Base-by-base conservation (phyloP, 2,888 invertebrate genomes). In the Phlogophora meticulosa region DNA sequence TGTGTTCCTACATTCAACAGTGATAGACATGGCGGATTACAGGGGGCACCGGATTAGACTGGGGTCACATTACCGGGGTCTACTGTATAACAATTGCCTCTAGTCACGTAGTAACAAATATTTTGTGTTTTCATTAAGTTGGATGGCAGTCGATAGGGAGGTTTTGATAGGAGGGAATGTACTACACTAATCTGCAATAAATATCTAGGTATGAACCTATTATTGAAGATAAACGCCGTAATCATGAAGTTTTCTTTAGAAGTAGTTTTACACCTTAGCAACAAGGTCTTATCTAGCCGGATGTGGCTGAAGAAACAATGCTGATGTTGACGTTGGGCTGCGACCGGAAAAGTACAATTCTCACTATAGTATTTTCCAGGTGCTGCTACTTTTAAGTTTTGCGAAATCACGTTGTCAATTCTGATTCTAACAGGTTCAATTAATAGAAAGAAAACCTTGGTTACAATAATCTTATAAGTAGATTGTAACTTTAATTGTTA, bases 51-150 rank as follows among this genome's bases (percentile, higher is more conserved):
- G n/a, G n/a, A n/a, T n/a, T n/a, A n/a, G n/a, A n/a, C n/a, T n/a
- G n/a, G n/a, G n/a, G n/a, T n/a, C n/a, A n/a, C n/a, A n/a, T n/a
- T n/a, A n/a, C n/a, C n/a, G n/a, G n/a, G n/a, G n/a, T n/a, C n/a
- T n/a, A n/a, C n/a, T n/a, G n/a, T n/a, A 38, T 20, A 57, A 32
- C 32, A 61, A 48, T 42, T 58, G 40, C 22, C n/a, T 55, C 43
- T 51, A 32, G 34, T 43, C 22, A 38, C 62, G 28, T 28, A 38
- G 17, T 43, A 60, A 24, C 20, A 62, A 38, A 13, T 22, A 7
- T 36, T 5, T 36, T 46, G 7, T 2, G 10, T 53, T 36, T 11
- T 10, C 15, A 24, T 24, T 36, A 2, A 7, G 20, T n/a, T 32
- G 32, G 20, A 11, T 11, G n/a, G 15, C 20, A 13, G 36, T 24